Evolutionary conservation across 2,888 invertebrate species (phyloP), one percentile per base, ranked within the genome.

Genomic region (Drosophila anomalata): DNA sequence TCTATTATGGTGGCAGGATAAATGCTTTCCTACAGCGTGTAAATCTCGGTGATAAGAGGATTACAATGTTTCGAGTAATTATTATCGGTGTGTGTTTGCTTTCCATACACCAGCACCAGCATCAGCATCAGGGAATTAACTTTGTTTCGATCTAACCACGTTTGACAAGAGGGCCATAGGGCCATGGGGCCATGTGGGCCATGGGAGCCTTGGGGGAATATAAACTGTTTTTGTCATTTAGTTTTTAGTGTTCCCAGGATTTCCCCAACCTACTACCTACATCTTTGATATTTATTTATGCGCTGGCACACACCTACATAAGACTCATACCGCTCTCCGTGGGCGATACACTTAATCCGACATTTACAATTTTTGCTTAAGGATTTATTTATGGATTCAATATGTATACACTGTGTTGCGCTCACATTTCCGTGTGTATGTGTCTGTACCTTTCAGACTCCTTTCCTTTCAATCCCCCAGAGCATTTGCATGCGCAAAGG

Each of bases 311-410:
- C 48, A 50, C 33, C 54, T 20, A 33, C 48, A 33, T 22, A 22
- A 6, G 36, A 11, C 47, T 7, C 20, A 60, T 39, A 56, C 39
- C 42, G 31, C n/a, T 17, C 17, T 46, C 20, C 26, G 20, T 70
- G 65, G 50, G 53, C 69, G 87, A 87, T 88, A 88, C 78, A 79
- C 73, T 84, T 88, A 84, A 84, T 87, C 84, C 73, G 88, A 88
- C 88, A 84, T 84, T 88, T 84, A 84, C 88, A 84, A 84, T 88
- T 88, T 88, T 87, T 87, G 85, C 84, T 87, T 84, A 84, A 87
- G 78, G 84, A 84, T 84, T 84, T 84, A 84, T 84, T 84, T 84
- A 84, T 84, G 84, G 87, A 84, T 84, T 84, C 88, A 84, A 88
- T 87, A 78, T 88, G 84, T 81, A 20, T 20, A 20, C n/a, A 9